These are phyloP conservation scores for Diaperis boleti DNA, from an alignment of 2,888 invertebrate genomes.

Conservation along the genomic window DNA sequence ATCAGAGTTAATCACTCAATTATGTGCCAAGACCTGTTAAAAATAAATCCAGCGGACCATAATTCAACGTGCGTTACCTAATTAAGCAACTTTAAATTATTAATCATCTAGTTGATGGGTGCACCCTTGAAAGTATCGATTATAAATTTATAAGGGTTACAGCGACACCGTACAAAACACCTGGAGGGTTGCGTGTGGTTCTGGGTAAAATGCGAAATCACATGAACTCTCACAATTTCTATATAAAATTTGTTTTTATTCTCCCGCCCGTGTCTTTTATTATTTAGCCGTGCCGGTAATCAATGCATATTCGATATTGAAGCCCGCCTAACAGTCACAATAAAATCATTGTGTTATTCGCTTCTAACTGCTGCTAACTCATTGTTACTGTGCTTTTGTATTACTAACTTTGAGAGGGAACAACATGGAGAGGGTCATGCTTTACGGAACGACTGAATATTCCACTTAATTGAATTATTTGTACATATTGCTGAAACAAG, in stretches of 20 bases:
- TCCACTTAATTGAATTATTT: not conserved
- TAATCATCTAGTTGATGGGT: constrained; percentile 21
- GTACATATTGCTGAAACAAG: not conserved
- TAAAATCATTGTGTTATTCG: not conserved
- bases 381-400: not conserved
- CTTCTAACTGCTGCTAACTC: not conserved
- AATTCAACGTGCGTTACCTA: constrained; percentile 30
- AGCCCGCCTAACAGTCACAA: not conserved
- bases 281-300: too few relatives aligned
- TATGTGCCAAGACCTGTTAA: constrained; percentile 24
- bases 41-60: constrained; percentile 19
- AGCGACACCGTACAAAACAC: constrained; percentile 14
- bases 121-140: constrained; percentile 20
- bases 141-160: constrained; percentile 10
- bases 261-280: too few relatives aligned
- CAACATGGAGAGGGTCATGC: not conserved
- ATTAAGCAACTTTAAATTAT: constrained; percentile 32
- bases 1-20: constrained; percentile 22
- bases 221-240: too few relatives aligned
- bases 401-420: not conserved
- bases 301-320: not conserved
- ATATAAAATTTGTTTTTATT: not conserved
- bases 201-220: too few relatives aligned
- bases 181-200: too few relatives aligned
- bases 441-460: not conserved